Evolutionary conservation across 1,140 invertebrate species (phyloP), one percentile per base, ranked within the genome.

Genomic region (Panulirus ornatus): DNA sequence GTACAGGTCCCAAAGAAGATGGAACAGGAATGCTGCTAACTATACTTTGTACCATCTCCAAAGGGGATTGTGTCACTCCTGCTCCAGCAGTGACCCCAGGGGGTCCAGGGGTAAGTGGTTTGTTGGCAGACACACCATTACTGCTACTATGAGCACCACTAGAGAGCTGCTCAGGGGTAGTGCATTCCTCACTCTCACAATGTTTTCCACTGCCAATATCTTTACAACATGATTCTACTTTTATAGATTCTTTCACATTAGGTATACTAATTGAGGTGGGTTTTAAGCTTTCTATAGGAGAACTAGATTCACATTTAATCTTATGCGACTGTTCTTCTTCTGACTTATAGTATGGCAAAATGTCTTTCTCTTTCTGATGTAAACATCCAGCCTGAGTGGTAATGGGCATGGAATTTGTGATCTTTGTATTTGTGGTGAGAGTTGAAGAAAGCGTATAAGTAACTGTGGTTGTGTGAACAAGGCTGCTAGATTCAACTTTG

Each of bases 31-130:
- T 96, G 93, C 95, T 96, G 91, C 96, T 96, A 34, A 97, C 96
- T 27, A 97, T 96, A 93, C 96, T 97, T 93, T 97, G 96, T 1
- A 97, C 96, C 96, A 97, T 97, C 94, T 97, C 96, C 34, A 97
- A 93, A 2, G 96, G 96, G 44, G 96, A 96, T 93, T 97, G 97
- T 6, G 96, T 95, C 40, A 89, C 88, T 63, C 88, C 88, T 76
- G 34, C 88, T 73, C 90, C 84, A 38, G 91, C 86, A 71, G 88
- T 91, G 38, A 84, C 90, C 27, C 86, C 84, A 71, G 90, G 82
- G 34, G 91, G 91, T 27, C 91, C 91, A 30, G 91, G 91, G 19
- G 88, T 92, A 22, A 92, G 79, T 22, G 91, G 91, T 38, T 92
- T 92, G 54, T 92, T 92, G 66, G 90, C 76, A 14, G 84, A 76